phyloP scores from a whole-genome alignment of 2,113 vertebrate species.

The Centrocercus urophasianus region DNA sequence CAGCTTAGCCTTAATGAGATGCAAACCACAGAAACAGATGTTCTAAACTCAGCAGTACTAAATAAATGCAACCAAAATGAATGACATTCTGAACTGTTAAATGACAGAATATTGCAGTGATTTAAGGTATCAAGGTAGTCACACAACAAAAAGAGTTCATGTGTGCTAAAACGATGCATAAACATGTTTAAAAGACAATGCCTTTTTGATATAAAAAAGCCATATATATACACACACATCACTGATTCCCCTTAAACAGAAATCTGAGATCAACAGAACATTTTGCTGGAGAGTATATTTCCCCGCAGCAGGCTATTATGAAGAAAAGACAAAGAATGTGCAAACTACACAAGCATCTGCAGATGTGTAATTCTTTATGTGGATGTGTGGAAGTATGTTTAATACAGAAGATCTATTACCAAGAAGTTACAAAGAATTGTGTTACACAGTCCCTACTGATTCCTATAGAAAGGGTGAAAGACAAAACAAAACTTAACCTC shows the following conservation, averaged over 20 bases:
- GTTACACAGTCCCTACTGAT: not conserved
- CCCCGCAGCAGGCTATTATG: slow-evolving; percentile 10
- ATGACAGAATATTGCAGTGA: not conserved
- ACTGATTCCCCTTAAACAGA: not conserved
- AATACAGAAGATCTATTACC: not conserved
- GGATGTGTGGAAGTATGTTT: not conserved
- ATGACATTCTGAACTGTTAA: not conserved
- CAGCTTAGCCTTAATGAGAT: not conserved
- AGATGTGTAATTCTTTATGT: slow-evolving; percentile 14
- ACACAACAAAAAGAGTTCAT: not conserved
- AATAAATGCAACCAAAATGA: not conserved
- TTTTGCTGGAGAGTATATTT: slow-evolving; percentile 24
- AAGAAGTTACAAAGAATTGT: slow-evolving; percentile 15
- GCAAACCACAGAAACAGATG: not conserved
- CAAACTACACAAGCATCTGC: slow-evolving; percentile 17
- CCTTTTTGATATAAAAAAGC: not conserved
- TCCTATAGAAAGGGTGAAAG: not conserved
- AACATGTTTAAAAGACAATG: not conserved
- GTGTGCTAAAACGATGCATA: not conserved
- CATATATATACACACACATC: not conserved
- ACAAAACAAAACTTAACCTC: not conserved
- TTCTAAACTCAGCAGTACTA: not conserved
- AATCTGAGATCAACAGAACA: not conserved
- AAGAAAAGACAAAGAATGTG: slow-evolving; percentile 5
- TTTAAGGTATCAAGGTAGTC: not conserved